Percentiles rank a stretch among this genome's conserved stretches.
Evolutionary conservation across 1,140 invertebrate genomes (phyloP).

Genomic region (Cyrtorhinus lividipennis): DNA sequence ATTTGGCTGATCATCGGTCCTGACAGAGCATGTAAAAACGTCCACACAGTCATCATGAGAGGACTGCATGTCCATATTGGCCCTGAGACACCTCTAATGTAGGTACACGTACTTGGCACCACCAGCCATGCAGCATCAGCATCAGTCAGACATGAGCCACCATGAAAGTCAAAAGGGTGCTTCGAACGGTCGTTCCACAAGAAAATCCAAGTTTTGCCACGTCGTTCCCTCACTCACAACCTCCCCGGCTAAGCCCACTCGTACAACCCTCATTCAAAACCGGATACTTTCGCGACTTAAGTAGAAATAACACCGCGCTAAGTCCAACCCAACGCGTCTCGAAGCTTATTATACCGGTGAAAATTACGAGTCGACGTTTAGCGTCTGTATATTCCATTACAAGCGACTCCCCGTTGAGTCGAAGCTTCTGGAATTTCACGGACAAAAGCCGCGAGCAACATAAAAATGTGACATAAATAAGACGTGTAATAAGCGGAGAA

Average conservation of each 20-base stretch:
- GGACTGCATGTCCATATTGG: no score
- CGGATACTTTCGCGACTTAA: background rate
- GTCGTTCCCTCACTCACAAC: background rate
- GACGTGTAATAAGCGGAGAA: background rate
- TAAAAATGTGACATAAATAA: background rate
- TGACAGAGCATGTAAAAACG: no score
- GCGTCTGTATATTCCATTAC: constrained; percentile 2
- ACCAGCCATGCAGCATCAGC: no score
- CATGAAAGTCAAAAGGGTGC: no score
- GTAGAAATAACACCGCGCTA: background rate
- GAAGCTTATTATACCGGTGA: background rate
- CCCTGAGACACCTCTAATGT: no score
- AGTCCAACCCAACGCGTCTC: background rate
- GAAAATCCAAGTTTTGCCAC: background rate
- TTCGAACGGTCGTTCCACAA: no score
- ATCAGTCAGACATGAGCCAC: no score
- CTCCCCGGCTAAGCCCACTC: background rate
- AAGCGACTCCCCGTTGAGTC: background rate
- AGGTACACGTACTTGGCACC: no score
- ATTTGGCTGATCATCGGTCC: no score
- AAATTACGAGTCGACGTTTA: background rate
- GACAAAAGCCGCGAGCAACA: background rate
- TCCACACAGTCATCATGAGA: no score
- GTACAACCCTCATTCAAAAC: background rate
- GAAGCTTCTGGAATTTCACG: background rate